Percentiles rank a stretch among this genome's conserved stretches.
Conservation (phyloP, 2,888 invertebrate species). For the Trachelus troglodyta region DNA sequence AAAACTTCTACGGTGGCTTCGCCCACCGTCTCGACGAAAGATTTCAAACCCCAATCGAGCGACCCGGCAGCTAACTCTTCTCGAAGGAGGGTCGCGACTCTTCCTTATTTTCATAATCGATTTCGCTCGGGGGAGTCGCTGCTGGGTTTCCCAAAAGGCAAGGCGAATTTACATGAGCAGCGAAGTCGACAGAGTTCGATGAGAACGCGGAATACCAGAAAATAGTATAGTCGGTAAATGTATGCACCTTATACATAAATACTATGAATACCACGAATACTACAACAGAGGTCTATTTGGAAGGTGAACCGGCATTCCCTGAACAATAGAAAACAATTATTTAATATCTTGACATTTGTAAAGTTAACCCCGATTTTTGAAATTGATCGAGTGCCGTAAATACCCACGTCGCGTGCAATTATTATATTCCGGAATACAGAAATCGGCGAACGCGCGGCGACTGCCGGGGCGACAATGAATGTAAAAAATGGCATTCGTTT, state of each 20-base stretch:
- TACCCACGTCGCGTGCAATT: no score
- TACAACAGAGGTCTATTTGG: no score
- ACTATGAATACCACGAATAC: no score
- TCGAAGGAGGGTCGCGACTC: slow-evolving; percentile 29
- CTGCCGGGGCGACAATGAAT: no score
- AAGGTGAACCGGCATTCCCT: not conserved
- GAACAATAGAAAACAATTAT: not conserved
- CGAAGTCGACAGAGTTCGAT: no score
- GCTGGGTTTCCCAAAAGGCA: no score
- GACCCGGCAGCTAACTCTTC: slow-evolving; percentile 7
- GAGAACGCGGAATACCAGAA: not conserved
- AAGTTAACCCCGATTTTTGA: not conserved
- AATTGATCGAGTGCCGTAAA: not conserved
- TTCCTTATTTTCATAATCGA: slow-evolving; percentile 51
- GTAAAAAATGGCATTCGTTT: not conserved
- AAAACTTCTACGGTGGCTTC: not conserved
- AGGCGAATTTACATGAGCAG: no score
- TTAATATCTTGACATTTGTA: not conserved
- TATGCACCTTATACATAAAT: not conserved
- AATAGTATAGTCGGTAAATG: not conserved
- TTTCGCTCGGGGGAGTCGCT: slow-evolving; percentile 36
- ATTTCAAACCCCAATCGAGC: not conserved
- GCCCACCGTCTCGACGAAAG: slow-evolving; percentile 13
- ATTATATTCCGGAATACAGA: not conserved
- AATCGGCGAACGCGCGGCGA: no score